These are phyloP conservation scores for Adineta ricciae DNA, from an alignment of 2,888 invertebrate species.

Conservation along the genomic window DNA sequence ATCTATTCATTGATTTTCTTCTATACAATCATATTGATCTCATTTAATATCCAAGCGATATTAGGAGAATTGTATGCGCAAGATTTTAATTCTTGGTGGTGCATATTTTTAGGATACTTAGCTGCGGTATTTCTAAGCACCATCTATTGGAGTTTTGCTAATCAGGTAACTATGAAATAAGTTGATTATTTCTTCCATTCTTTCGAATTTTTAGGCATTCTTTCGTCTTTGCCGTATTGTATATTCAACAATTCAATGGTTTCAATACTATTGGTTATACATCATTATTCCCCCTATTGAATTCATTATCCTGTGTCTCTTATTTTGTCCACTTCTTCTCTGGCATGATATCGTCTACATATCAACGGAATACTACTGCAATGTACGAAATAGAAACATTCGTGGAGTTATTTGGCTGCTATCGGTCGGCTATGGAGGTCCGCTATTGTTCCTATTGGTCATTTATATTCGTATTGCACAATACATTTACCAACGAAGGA, in stretches of 20 bases:
- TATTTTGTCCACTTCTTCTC: neutral
- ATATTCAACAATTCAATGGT: neutral
- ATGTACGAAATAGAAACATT: neutral
- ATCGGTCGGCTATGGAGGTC: neutral
- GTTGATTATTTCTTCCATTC: too few relatives aligned
- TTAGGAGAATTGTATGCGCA: too few relatives aligned
- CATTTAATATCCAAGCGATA: too few relatives aligned
- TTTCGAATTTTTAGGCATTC: neutral
- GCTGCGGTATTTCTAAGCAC: too few relatives aligned
- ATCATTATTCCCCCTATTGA: neutral
- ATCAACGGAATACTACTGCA: neutral
- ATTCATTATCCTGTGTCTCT: neutral
- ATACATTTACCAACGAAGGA: neutral
- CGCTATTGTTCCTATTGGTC: neutral
- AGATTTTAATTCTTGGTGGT: too few relatives aligned
- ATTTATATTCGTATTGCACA: neutral
- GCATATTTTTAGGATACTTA: too few relatives aligned
- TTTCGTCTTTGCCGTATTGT: neutral
- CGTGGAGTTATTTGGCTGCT: neutral
- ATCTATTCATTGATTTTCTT: too few relatives aligned
- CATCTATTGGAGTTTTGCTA: too few relatives aligned
- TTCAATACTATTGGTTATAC: neutral
- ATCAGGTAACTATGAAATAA: too few relatives aligned
- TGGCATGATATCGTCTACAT: neutral
- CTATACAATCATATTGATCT: too few relatives aligned